These are phyloP conservation scores for Acromyrmex echinatior DNA, from an alignment of 1,140 invertebrate genomes.

Conservation along the genomic window DNA sequence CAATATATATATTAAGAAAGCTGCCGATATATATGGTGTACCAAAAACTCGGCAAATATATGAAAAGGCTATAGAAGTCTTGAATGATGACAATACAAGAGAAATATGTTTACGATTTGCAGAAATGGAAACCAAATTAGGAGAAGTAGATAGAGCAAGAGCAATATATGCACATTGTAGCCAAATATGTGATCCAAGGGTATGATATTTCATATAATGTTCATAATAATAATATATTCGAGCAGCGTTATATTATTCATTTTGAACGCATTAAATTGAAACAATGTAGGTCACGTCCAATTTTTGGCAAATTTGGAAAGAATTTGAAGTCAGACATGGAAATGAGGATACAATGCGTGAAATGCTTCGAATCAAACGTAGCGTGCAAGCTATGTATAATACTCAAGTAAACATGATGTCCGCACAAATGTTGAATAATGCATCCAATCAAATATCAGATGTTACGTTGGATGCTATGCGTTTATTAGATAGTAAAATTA, in stretches of 20 bases:
- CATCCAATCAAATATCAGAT: slow-evolving; percentile 89
- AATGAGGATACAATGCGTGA: slow-evolving; percentile 99
- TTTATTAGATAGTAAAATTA: slow-evolving; percentile 93
- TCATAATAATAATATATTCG: neutral
- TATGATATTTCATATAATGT: slow-evolving; percentile 79
- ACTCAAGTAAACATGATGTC: slow-evolving; percentile 99
- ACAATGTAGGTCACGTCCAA: slow-evolving; percentile 91
- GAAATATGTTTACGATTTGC: slow-evolving; percentile 99
- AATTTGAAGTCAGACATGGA: slow-evolving; percentile 99
- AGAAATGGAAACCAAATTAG: slow-evolving; percentile 99
- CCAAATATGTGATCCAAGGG: slow-evolving; percentile 99
- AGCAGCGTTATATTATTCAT: neutral
- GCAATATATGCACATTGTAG: slow-evolving; percentile 99
- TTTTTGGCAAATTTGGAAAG: slow-evolving; percentile 99
- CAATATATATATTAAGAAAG: slow-evolving; percentile 99
- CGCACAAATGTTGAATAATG: slow-evolving; percentile 96
- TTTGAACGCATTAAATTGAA: slow-evolving; percentile 11
- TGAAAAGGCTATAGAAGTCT: slow-evolving; percentile 98
- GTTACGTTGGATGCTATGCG: slow-evolving; percentile 95
- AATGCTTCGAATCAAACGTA: slow-evolving; percentile 99
- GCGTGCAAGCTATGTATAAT: slow-evolving; percentile 98
- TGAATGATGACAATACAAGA: slow-evolving; percentile 96
- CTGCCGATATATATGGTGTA: slow-evolving; percentile 98
- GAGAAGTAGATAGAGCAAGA: slow-evolving; percentile 98
- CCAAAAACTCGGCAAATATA: slow-evolving; percentile 99